These are phyloP conservation scores for Strongylocentrotus purpuratus DNA, from an alignment of 35 echinoderm and acorn worm genomes.

Conservation along the genomic window DNA sequence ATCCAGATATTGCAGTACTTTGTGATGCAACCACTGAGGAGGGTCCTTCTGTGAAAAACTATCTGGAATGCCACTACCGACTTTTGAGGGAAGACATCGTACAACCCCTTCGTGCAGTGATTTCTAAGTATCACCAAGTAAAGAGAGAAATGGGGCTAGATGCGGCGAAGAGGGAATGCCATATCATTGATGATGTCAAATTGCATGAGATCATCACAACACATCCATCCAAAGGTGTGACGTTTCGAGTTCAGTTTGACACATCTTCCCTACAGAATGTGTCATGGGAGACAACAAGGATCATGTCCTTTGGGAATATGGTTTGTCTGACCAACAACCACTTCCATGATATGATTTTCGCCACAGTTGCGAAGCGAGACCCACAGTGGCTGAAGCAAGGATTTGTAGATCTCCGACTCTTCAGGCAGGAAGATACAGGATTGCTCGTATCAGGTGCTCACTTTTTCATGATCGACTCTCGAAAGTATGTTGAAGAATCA, in stretches of 20 bases:
- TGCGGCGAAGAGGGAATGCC: constrained; percentile 57
- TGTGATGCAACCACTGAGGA: background rate
- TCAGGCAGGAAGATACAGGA: background rate
- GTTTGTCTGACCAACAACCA: constrained; percentile 83
- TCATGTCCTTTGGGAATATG: constrained; percentile 76
- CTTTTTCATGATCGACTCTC: constrained; percentile 74
- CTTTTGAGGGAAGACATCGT: constrained; percentile 90
- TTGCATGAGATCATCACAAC: constrained; percentile 34
- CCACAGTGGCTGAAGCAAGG: constrained; percentile 67
- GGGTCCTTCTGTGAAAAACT: constrained; percentile 66
- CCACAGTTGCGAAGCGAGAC: constrained; percentile 80
- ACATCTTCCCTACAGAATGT: constrained; percentile 41
- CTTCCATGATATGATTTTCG: constrained; percentile 81
- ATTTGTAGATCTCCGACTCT: constrained; percentile 68
- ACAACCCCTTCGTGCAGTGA: constrained; percentile 70
- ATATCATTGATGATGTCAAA: constrained; percentile 59
- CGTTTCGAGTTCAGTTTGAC: constrained; percentile 60
- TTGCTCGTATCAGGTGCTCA: constrained; percentile 26
- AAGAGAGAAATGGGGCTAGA: constrained; percentile 26
- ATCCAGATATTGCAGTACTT: constrained; percentile 12
- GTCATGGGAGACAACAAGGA: constrained; percentile 70
- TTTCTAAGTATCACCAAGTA: constrained; percentile 67
- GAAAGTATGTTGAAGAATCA: constrained; percentile 76
- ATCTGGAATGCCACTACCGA: constrained; percentile 87
- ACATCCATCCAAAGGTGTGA: constrained; percentile 57